Conservation (phyloP, 1,140 invertebrate genomes). For the Drosophila prosaltans region DNA sequence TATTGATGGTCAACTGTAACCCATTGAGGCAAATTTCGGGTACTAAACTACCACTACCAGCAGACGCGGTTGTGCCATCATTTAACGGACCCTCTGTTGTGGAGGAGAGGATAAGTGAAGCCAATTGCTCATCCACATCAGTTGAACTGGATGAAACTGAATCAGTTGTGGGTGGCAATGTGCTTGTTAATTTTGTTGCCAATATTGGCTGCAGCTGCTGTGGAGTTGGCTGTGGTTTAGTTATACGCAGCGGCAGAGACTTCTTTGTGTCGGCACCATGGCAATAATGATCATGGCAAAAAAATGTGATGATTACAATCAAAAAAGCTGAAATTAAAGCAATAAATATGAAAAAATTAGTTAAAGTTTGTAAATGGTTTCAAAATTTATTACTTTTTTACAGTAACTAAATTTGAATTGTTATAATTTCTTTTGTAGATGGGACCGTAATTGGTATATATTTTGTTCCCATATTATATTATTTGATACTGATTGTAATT, state of each 20-base stretch:
- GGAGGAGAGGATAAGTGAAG: slow-evolving; percentile 51
- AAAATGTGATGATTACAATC: slow-evolving; percentile 28
- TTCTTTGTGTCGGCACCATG: slow-evolving; percentile 46
- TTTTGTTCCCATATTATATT: no score
- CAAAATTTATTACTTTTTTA: background rate
- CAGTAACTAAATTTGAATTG: no score
- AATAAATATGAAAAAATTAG: no score
- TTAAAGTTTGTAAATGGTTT: background rate
- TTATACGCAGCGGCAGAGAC: slow-evolving; percentile 56
- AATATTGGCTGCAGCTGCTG: slow-evolving; percentile 32
- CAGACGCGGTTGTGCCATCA: slow-evolving; percentile 37
- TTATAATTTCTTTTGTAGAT: no score
- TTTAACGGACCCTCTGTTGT: slow-evolving; percentile 47
- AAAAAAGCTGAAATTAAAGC: slow-evolving; percentile 36
- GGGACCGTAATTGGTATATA: no score
- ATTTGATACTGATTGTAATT: no score
- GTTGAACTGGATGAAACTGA: slow-evolving; percentile 12
- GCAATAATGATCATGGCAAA: slow-evolving; percentile 34
- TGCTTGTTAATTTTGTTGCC: slow-evolving; percentile 38
- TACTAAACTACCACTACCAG: slow-evolving; percentile 35
- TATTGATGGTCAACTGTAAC: slow-evolving; percentile 45
- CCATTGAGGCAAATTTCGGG: slow-evolving; percentile 75
- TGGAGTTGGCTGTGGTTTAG: slow-evolving; percentile 62
- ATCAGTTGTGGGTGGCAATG: slow-evolving; percentile 35
- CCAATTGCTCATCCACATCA: slow-evolving; percentile 34